These are phyloP conservation scores for Hartigia nigra DNA, from an alignment of 2,888 invertebrate genomes.

Conservation along the genomic window DNA sequence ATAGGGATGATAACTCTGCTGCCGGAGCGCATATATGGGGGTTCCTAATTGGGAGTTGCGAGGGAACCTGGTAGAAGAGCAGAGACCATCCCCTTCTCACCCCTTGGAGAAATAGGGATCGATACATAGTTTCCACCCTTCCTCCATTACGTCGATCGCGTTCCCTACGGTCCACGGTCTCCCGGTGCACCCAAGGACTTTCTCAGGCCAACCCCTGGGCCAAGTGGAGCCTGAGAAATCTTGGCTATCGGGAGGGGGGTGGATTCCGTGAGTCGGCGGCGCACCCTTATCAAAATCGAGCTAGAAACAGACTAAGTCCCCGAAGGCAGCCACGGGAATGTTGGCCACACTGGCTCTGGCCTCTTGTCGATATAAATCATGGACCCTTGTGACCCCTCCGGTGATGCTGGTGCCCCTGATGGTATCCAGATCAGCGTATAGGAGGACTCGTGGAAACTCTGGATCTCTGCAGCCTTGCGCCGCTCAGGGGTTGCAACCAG, in stretches of 20 bases:
- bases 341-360: not conserved
- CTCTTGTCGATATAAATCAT: constrained; percentile 57
- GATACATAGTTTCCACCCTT: not conserved
- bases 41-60: constrained; percentile 20
- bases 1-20: not conserved
- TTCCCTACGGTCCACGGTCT: not conserved
- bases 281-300: constrained; percentile 5
- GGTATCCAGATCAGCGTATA: not conserved
- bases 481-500: not conserved
- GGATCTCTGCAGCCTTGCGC: not conserved
- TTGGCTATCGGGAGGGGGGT: not conserved
- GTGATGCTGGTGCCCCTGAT: constrained; percentile 3
- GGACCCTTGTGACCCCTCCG: constrained; percentile 44
- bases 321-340: not conserved
- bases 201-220: not conserved
- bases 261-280: constrained; percentile 1
- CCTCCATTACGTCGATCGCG: not conserved
- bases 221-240: not conserved
- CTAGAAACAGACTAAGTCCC: not conserved
- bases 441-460: not conserved
- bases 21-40: constrained; percentile 4
- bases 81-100: not conserved
- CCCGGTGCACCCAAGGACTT: not conserved
- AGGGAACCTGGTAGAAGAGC: not conserved
- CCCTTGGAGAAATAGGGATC: not conserved